phyloP scores from a whole-genome alignment of 2,797 vertebrate genomes.

The Corythornis leucogaster region DNA sequence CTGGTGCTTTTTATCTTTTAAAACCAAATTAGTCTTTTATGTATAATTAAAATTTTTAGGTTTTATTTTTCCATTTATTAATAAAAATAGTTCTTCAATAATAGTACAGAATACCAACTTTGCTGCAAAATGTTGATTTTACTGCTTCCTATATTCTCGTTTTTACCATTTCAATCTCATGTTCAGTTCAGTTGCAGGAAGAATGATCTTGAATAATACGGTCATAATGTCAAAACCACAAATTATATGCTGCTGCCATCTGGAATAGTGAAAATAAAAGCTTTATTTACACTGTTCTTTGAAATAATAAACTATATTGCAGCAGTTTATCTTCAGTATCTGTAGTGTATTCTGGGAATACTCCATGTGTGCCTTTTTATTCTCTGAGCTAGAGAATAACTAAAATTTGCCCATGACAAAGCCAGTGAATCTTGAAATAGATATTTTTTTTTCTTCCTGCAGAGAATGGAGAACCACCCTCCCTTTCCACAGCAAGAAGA shows the following conservation, averaged over 20 bases:
- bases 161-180: constrained; percentile 55
- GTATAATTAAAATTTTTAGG: constrained; percentile 19
- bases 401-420: constrained; percentile 43
- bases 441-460: not conserved
- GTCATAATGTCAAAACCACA: constrained; percentile 70
- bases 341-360: constrained; percentile 43
- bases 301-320: constrained; percentile 64
- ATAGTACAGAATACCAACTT: constrained; percentile 1
- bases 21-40: constrained; percentile 20
- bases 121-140: constrained; percentile 47
- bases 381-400: constrained; percentile 24
- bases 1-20: constrained; percentile 8
- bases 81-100: constrained; percentile 8
- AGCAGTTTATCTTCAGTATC: constrained; percentile 34
- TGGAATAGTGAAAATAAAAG: constrained; percentile 74
- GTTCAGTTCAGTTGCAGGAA: constrained; percentile 43
- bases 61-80: constrained; percentile 39
- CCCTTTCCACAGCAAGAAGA: not conserved
- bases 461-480: not conserved
- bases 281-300: constrained; percentile 71
- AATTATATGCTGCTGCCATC: constrained; percentile 69
- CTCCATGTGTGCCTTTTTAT: constrained; percentile 50
- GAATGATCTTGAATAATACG: constrained; percentile 67
- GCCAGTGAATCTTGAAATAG: constrained; percentile 12
- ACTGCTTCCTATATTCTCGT: not conserved